Base-by-base conservation (phyloP, 1,140 invertebrate species). In the Linepithema humile region DNA sequence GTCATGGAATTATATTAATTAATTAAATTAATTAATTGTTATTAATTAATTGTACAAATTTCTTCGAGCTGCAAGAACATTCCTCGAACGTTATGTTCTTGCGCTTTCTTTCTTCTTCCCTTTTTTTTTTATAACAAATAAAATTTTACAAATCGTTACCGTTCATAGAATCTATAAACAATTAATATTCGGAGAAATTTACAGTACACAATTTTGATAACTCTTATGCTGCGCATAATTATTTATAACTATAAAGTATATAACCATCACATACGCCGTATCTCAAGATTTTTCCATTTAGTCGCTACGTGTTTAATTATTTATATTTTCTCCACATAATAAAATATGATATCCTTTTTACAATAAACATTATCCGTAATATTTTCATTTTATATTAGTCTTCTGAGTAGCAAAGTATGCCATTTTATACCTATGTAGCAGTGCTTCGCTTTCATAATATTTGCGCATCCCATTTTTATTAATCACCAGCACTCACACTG, bases 321-420 rank as follows among this genome's bases (percentile, higher is more conserved):
- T 91, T 90, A 90, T 91, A 91, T 87, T 92, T 93, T 77, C 70
- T 88, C 83, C 89, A 91, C 88, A 93, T 93, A 93, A 92, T 93
- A 93, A 93, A 93, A 93, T 93, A 93, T 93, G 89, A 87, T 92
- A 91, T 91, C 92, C n/a, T 89, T 91, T 85, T 85, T 90, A 92
- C 92, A 93, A 92, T 92, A 93, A 93, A 92, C 90, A 91, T 92
- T 92, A 92, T 93, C 88, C 77, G 83, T 91, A 90, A 85, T 90
- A 92, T 89, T 93, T 87, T 84, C 84, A 89, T 87, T 82, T 91
- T 90, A 92, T 91, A 92, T 92, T 92, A 93, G 89, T 93, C 91
- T 92, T 93, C 84, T 93, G 83, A 83, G 73, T 92, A 91, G 91
- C 89, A 92, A 92, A 92, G 80, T 92, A 84, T 90, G 88, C 88